phyloP scores from a whole-genome alignment of 2,888 invertebrate genomes.

The Aphodius sticticus region DNA sequence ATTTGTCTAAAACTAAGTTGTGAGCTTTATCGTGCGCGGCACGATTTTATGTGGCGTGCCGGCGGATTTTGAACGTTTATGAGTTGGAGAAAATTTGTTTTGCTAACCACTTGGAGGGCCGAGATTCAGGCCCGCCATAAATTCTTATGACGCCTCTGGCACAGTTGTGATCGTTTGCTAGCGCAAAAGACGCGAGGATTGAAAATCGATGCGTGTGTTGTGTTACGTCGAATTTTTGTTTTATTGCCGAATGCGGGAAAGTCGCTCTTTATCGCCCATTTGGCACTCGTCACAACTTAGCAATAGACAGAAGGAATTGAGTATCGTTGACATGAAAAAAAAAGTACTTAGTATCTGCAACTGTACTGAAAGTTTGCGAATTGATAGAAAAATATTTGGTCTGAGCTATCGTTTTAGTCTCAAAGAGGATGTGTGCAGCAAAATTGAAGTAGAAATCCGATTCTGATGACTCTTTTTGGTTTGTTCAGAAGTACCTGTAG shows the following conservation, averaged over 20 bases:
- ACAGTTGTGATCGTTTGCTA: not conserved
- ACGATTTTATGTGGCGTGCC: slow-evolving; percentile 29
- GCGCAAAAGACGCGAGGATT: slow-evolving; percentile 4
- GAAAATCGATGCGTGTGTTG: slow-evolving; percentile 26
- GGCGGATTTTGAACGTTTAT: slow-evolving; percentile 33
- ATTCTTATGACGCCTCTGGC: slow-evolving; percentile 26
- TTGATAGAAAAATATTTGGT: too few species aligned
- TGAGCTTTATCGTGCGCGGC: slow-evolving; percentile 32
- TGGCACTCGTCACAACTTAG: not conserved
- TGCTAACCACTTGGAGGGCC: not conserved
- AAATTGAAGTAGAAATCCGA: too few species aligned
- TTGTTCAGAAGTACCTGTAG: too few species aligned
- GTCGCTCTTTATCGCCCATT: not conserved
- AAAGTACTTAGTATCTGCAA: too few species aligned
- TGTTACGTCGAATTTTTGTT: not conserved
- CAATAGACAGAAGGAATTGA: too few species aligned
- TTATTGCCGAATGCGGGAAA: not conserved
- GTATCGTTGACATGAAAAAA: too few species aligned
- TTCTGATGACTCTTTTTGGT: too few species aligned
- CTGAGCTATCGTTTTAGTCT: too few species aligned
- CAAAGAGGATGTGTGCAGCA: too few species aligned
- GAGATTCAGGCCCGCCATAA: slow-evolving; percentile 17
- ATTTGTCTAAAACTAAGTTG: slow-evolving; percentile 36
- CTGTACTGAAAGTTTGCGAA: too few species aligned
- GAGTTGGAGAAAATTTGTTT: slow-evolving; percentile 26